Evolutionary conservation across 2,888 invertebrate genomes (phyloP).

Genomic region (Punctoribates punctum): DNA sequence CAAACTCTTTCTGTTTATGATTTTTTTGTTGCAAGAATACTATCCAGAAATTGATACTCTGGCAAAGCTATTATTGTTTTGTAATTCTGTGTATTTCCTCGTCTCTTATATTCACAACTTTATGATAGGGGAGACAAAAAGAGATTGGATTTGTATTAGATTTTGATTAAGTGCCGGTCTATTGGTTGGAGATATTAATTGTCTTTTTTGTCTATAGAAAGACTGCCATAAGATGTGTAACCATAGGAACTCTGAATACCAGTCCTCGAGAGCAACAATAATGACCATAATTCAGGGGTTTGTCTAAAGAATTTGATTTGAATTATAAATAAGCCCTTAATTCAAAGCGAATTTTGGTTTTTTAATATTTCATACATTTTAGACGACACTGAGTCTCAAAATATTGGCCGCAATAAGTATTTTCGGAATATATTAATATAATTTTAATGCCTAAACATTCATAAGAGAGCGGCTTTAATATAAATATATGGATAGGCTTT

Average conservation of each 20-base stretch:
- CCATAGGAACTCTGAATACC: background rate
- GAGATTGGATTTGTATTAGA: background rate
- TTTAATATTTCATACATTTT: too few species aligned
- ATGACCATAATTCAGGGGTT: too few species aligned
- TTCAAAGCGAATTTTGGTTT: background rate
- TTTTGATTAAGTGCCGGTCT: constrained; percentile 16
- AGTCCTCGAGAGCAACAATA: too few species aligned
- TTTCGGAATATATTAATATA: background rate
- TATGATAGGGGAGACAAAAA: background rate
- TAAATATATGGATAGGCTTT: constrained; percentile 7
- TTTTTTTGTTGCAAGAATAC: too few species aligned
- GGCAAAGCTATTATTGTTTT: too few species aligned
- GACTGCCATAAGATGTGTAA: background rate
- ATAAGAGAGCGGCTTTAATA: background rate
- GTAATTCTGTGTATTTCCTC: background rate
- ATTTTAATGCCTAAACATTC: background rate
- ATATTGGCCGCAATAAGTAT: too few species aligned
- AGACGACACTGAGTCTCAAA: too few species aligned
- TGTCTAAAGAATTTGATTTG: too few species aligned
- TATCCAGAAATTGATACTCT: too few species aligned
- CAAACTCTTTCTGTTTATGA: too few species aligned
- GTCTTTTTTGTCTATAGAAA: background rate
- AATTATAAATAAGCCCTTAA: background rate
- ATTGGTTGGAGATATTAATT: constrained; percentile 12
- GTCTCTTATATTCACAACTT: background rate